These are phyloP conservation scores for Hyperopisus bebe DNA, from an alignment of 2,113 vertebrate species.

Conservation along the genomic window DNA sequence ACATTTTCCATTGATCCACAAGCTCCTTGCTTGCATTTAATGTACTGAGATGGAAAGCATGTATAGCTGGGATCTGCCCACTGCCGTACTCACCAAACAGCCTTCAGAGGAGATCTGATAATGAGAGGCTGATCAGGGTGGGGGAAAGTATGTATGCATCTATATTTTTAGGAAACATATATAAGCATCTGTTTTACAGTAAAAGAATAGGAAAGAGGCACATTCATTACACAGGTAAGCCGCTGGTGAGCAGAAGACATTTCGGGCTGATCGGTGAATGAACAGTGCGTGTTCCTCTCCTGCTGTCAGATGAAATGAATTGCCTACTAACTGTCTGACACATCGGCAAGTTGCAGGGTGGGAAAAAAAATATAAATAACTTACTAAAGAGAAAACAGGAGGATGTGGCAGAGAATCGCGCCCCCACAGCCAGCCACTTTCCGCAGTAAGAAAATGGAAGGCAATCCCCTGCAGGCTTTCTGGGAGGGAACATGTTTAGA, in stretches of 20 bases:
- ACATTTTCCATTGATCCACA: conserved; percentile 25
- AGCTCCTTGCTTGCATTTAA: neutral
- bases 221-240: conserved; percentile 2
- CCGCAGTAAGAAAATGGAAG: conserved; percentile 24
- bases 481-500: conserved; percentile 18
- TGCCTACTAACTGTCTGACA: conserved; percentile 12
- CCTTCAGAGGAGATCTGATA: neutral
- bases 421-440: conserved; percentile 20
- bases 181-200: neutral
- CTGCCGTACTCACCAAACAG: neutral
- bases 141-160: neutral
- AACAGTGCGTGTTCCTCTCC: neutral
- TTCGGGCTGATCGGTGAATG: neutral
- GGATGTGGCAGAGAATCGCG: conserved; percentile 19
- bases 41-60: conserved; percentile 6
- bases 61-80: conserved; percentile 5
- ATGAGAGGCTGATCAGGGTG: neutral
- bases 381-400: neutral
- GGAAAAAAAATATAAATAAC: conserved; percentile 10
- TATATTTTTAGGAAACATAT: neutral
- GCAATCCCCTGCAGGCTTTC: conserved; percentile 19
- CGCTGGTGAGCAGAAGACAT: neutral
- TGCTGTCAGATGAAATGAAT: neutral
- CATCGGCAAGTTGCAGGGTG: neutral
- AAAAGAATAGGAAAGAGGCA: neutral